Evolutionary conservation across 2,113 vertebrate genomes (phyloP).

Genomic region (Hemibagrus wyckioides): DNA sequence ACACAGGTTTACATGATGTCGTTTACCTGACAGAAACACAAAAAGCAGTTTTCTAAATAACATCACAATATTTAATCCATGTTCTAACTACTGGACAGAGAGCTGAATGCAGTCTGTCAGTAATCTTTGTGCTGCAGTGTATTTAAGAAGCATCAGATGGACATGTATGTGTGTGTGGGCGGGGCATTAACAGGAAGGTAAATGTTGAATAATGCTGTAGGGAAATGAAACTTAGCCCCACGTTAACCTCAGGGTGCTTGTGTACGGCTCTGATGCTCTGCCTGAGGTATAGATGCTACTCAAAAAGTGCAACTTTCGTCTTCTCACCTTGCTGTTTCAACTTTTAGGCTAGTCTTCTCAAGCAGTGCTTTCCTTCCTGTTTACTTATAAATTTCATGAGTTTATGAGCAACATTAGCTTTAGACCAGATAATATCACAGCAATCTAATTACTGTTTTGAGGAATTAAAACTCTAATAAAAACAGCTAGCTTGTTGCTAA

Average conservation of each 20-base stretch:
- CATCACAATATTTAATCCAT: neutral
- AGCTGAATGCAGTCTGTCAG: neutral
- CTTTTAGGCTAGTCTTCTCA: neutral
- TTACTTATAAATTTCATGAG: neutral
- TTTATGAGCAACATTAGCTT: neutral
- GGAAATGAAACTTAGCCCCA: neutral
- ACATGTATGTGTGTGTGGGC: neutral
- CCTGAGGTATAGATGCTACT: neutral
- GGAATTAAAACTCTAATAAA: neutral
- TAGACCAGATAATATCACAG: neutral
- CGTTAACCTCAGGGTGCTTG: neutral
- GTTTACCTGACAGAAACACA: conserved; percentile 41
- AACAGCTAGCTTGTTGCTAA: neutral
- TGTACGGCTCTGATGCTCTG: neutral
- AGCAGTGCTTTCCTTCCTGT: neutral
- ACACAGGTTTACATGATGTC: conserved; percentile 41
- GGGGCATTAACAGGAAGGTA: neutral
- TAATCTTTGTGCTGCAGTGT: neutral
- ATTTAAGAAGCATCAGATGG: neutral
- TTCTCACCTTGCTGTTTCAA: neutral
- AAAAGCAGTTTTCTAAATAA: neutral
- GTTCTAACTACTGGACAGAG: neutral
- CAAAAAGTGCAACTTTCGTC: neutral
- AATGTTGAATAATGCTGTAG: neutral
- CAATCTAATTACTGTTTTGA: neutral